Percentiles rank a stretch among this genome's conserved stretches.
These are phyloP conservation scores for silkworm (Bombyx mori) DNA, from an alignment of 1,140 invertebrate species.

Conservation along the genomic window DNA sequence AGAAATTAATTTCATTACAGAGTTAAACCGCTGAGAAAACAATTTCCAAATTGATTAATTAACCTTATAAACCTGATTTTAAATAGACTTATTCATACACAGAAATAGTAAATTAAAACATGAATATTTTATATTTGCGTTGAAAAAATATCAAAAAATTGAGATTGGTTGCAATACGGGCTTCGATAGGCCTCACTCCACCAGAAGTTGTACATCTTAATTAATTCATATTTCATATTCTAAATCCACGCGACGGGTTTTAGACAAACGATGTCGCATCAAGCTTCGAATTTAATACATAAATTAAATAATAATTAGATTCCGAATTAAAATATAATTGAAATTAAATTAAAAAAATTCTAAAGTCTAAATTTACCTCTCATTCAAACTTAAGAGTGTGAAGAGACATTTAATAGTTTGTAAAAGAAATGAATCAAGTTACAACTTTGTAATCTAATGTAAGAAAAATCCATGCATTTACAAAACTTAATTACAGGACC, in stretches of 20 bases:
- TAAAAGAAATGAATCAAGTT: too few relatives aligned
- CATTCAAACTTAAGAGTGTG: slow-evolving; percentile 32
- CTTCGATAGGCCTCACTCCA: slow-evolving; percentile 18
- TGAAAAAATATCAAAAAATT: slow-evolving; percentile 69
- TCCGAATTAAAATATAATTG: slow-evolving; percentile 42
- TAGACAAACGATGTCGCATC: slow-evolving; percentile 51
- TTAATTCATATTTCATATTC: slow-evolving; percentile 36
- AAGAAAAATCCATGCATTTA: too few relatives aligned
- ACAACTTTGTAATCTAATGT: too few relatives aligned
- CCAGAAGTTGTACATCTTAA: too few relatives aligned
- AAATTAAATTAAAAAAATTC: slow-evolving; percentile 42
- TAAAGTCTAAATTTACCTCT: slow-evolving; percentile 43
- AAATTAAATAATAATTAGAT: slow-evolving; percentile 38
- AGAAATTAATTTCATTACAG: too few relatives aligned
- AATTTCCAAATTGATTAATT: slow-evolving; percentile 63
- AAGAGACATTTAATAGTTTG: not conserved
- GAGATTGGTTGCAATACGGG: slow-evolving; percentile 44
- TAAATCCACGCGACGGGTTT: slow-evolving; percentile 16
- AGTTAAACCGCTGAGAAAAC: slow-evolving; percentile 14
- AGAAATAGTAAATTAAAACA: slow-evolving; percentile 59
- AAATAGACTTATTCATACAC: slow-evolving; percentile 53
- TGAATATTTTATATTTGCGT: slow-evolving; percentile 62
- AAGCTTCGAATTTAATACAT: slow-evolving; percentile 56
- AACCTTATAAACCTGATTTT: slow-evolving; percentile 53
- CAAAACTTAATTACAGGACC: too few relatives aligned